A percentile compares a stretch with the other conserved stretches of the same genome.
Evolutionary conservation across 2,888 invertebrate species (phyloP).

Genomic region (Uloborus plumipes): DNA sequence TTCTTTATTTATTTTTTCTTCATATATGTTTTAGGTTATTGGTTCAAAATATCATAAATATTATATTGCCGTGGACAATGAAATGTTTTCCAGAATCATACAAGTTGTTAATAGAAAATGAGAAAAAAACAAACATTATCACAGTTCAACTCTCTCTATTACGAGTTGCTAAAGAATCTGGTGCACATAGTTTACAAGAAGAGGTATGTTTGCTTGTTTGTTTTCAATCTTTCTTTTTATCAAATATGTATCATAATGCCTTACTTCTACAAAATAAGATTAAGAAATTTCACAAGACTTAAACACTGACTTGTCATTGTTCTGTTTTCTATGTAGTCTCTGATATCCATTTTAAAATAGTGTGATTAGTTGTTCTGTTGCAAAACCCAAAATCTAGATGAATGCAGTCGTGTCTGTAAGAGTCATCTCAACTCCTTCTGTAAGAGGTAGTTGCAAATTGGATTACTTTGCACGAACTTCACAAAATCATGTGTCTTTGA

Average conservation of each 20-base stretch:
- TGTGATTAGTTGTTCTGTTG: too few species aligned
- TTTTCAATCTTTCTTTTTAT: neutral
- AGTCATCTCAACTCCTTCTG: too few species aligned
- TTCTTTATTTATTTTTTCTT: too few species aligned
- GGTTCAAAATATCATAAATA: conserved; percentile 69
- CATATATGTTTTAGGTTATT: conserved; percentile 67
- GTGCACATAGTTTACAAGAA: conserved; percentile 66
- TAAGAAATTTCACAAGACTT: neutral
- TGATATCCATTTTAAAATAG: too few species aligned
- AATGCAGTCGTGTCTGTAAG: too few species aligned
- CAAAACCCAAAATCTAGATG: too few species aligned
- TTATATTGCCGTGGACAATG: conserved; percentile 69
- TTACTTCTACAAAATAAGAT: conserved; percentile 29
- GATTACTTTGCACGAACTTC: too few species aligned
- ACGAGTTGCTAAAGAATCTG: conserved; percentile 67
- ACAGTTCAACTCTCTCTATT: conserved; percentile 69
- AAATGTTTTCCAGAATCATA: conserved; percentile 67
- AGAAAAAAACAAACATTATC: conserved; percentile 67
- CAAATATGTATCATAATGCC: too few species aligned
- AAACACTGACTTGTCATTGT: too few species aligned
- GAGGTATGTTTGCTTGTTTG: conserved; percentile 67
- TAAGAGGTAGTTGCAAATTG: too few species aligned
- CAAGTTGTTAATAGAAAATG: conserved; percentile 50
- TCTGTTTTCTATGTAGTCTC: too few species aligned
- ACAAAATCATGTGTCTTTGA: too few species aligned